Conservation (phyloP, 2,888 invertebrate species). For the Prionchulus punctatus region DNA sequence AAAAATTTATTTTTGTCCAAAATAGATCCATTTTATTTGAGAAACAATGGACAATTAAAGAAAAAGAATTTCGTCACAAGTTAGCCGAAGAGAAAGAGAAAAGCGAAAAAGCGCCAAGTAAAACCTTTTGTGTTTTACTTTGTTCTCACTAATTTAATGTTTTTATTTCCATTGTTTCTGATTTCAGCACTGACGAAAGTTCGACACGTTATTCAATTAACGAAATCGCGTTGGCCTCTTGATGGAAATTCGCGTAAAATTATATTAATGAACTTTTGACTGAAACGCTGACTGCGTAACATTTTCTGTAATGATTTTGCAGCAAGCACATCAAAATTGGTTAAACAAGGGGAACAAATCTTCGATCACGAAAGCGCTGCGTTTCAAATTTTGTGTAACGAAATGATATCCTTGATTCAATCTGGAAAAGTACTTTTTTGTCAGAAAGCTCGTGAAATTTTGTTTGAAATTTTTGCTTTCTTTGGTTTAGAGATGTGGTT, state of each 20-base stretch:
- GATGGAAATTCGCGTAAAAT: too few relatives aligned
- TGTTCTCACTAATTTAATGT: not conserved
- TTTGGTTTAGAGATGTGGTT: not conserved
- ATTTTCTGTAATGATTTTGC: too few relatives aligned
- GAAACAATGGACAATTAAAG: conserved; percentile 2
- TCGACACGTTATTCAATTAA: not conserved
- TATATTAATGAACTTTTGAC: too few relatives aligned
- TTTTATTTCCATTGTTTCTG: not conserved
- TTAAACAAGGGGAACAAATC: conserved; percentile 9
- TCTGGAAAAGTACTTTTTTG: conserved; percentile 3
- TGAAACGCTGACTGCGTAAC: too few relatives aligned
- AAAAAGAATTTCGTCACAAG: not conserved
- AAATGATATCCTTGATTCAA: conserved; percentile 1
- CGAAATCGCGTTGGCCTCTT: too few relatives aligned
- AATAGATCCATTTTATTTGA: too few relatives aligned
- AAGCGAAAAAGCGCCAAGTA: too few relatives aligned
- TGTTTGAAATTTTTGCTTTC: not conserved
- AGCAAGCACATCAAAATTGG: not conserved
- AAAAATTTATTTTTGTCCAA: too few relatives aligned
- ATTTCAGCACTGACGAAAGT: not conserved
- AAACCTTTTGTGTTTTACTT: too few relatives aligned
- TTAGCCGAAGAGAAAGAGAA: not conserved
- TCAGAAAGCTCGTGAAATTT: not conserved
- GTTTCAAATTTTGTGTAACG: conserved; percentile 11
- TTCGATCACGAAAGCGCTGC: conserved; percentile 8